Base-by-base conservation (phyloP, 2,888 invertebrate species). In the Euphydryas editha region DNA sequence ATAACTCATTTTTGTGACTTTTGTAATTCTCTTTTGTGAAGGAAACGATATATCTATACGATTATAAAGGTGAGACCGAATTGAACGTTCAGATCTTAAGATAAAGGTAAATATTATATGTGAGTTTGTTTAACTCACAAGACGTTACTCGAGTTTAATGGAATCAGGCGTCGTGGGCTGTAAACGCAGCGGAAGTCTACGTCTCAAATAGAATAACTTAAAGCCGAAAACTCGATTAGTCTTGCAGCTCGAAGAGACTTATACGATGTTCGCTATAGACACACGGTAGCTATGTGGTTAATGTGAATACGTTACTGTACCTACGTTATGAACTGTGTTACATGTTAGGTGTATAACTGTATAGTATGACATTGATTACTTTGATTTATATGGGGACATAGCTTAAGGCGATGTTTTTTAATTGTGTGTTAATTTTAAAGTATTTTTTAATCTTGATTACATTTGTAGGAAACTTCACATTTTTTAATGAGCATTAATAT, bases 171-270 rank as follows among this genome's bases (percentile, higher is more conserved):
- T 74, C 78, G 78, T 72, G 15, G 6, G 11, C 3, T 73, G 67
- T 80, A 82, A 85, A 79, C 21, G 70, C 59, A 61, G 65, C 57
- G 47, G 73, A 82, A 84, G 77, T 83, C 73, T 72, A 71, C 75
- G 74, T 79, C 81, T 82, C 83, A 85, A 86, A 84, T 83, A 84
- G 87, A 87, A 87, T 87, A 88, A 88, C 85, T 88, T 86, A 80
- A 81, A 83, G 81, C 80, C 80, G 84, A 82, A 82, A 88, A 89
- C 87, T 89, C 83, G 85, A 88, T 89, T 88, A 87, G 86, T 83
- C 81, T 65, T 65, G 55, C 71, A 71, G 70, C 68, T 84, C 83
- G 76, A 56, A 58, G 65, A 62, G 61, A 62, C 67, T 66, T 71
- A 57, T 20, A 49, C 63, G 63, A 20, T 63, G 49, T 62, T 57